Base-by-base conservation (phyloP, 2,888 invertebrate genomes). In the Argyresthia goedartella region DNA sequence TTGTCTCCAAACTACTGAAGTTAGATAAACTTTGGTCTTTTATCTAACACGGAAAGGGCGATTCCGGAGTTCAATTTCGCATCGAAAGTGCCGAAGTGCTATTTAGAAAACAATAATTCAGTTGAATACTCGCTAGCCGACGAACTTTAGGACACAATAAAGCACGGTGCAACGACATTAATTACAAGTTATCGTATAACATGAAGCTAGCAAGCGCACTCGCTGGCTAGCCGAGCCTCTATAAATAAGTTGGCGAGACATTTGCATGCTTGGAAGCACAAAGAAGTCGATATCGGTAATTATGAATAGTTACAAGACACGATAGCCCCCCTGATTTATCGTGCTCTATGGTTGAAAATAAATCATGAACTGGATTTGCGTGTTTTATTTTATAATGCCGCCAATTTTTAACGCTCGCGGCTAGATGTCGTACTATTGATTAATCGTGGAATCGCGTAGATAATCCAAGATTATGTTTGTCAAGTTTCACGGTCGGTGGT, bases 101-200 rank as follows among this genome's bases (percentile, higher is more conserved):
- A 25, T 46, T 46, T 46, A 46, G 33, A 11, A 8, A 25, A 33
- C 33, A 15, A 46, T 46, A 46, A 46, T 46, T 46, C 25, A 46
- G 25, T 33, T 10, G 16, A 15, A 46, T 46, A 46, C 8, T 25
- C 46, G 46, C 14, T 39, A 11, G 49, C 49, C 25, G 49, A 44
- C 65, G 60, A 64, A 71, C 65, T 68, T 63, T 63, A 49, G 44
- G 64, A 68, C 60, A 75, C 73, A 75, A 75, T 76, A 76, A 74
- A 79, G 73, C 73, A 67, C 69, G 68, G 66, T 67, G 69, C 46
- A 64, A 65, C 62, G 71, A 75, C 78, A 74, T 79, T 79, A 76
- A 80, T 79, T 76, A 78, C 72, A 66, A 74, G 66, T 73, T 76
- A 77, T 78, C 72, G 72, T 75, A 74, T 76, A 74, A 69, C 67